Evolutionary conservation across 1,140 invertebrate genomes (phyloP), one percentile per base, ranked within the genome.

Genomic region (Hyles vespertilio): DNA sequence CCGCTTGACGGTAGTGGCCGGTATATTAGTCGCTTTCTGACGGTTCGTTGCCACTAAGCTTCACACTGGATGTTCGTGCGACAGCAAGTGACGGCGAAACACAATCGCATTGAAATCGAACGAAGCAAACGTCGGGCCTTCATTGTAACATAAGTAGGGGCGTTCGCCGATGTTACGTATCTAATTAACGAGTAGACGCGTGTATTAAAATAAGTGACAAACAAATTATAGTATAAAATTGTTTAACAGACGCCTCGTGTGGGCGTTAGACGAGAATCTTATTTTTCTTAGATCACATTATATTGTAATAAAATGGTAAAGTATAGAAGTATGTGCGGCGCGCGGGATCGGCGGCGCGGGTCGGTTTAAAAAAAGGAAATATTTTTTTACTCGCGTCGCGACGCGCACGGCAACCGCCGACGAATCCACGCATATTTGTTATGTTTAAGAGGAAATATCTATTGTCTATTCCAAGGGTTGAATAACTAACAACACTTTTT

Each of bases 211-310:
- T 82, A 83, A 83, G 81, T 67, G 64, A 82, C 77, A 82, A 84
- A 85, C 81, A 84, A 86, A 84, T 79, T 74, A 81, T 85, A 86
- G 79, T 80, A 78, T 80, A 80, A 81, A 86, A 84, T 88, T 87
- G 81, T 84, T 88, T 88, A 85, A 82, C 74, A 84, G 69, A 69
- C 81, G 78, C 74, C 75, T 71, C 67, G 58, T 68, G 69, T 56
- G 77, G 77, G 78, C 73, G 81, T 79, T 86, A 88, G 85, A 82
- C 81, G 84, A 85, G 85, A 85, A 88, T 87, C 86, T 88, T 88
- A 88, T 88, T 88, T 88, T 88, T 88, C 85, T 88, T 88, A 88
- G 85, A 84, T 81, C 84, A 85, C 81, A 87, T 81, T 88, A 88
- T 88, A 88, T 88, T 86, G 82, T 85, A 86, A 79, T 79, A 75